phyloP scores from a whole-genome alignment of 2,888 invertebrate species.

The Acutogordius australiensis region DNA sequence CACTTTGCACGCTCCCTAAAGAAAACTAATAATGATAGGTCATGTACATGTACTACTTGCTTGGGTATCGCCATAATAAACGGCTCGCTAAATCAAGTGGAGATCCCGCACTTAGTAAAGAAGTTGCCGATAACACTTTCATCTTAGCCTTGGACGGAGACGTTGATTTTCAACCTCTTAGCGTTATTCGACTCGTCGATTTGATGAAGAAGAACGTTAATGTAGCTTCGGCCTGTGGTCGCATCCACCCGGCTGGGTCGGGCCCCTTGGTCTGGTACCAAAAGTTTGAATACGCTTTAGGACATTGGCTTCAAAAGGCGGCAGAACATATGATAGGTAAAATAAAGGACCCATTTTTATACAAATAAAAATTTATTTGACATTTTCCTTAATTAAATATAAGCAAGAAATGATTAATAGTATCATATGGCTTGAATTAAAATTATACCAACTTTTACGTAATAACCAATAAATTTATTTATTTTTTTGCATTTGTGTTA shows the following conservation, averaged over 20 bases:
- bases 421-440: no score
- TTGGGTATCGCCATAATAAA: constrained; percentile 48
- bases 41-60: constrained; percentile 72
- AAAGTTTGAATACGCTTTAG: constrained; percentile 61
- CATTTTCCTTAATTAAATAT: no score
- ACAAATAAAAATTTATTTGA: no score
- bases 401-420: no score
- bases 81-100: constrained; percentile 28
- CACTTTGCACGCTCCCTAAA: no score
- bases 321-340: constrained; percentile 61
- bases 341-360: no score
- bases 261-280: constrained; percentile 46
- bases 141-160: constrained; percentile 57
- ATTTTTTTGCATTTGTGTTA: no score
- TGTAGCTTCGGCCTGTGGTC: constrained; percentile 55
- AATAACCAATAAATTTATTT: no score
- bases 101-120: constrained; percentile 27
- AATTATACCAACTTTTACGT: no score
- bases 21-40: no score
- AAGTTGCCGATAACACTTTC: constrained; percentile 48
- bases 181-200: constrained; percentile 46
- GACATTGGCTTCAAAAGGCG: constrained; percentile 69
- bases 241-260: constrained; percentile 56
- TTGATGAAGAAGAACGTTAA: constrained; percentile 49
- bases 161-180: constrained; percentile 51